phyloP scores from a whole-genome alignment of 2,888 invertebrate species.

The Deroplatys truncata region DNA sequence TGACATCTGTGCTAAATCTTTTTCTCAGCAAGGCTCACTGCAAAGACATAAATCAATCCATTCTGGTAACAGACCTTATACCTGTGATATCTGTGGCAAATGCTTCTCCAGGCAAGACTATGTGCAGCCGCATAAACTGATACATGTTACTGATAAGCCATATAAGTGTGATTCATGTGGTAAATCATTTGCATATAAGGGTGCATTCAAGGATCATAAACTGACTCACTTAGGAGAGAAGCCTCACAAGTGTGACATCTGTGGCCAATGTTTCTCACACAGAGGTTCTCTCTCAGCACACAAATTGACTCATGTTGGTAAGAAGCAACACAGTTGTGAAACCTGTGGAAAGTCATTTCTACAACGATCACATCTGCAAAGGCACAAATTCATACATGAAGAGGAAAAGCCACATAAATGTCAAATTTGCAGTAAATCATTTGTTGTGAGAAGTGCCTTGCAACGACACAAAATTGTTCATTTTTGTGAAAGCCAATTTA shows the following conservation, averaged over 20 bases:
- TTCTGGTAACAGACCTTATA: background rate
- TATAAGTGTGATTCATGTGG: conserved; percentile 56
- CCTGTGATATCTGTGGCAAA: background rate
- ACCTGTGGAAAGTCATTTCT: background rate
- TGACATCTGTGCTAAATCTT: background rate
- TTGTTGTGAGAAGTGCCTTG: no score
- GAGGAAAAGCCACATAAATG: no score
- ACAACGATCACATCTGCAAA: background rate
- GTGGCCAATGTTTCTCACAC: background rate
- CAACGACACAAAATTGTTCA: no score
- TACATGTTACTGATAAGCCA: conserved; percentile 39
- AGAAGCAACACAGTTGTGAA: background rate
- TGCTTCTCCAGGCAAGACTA: background rate
- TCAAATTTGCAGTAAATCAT: no score
- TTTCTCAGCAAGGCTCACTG: background rate
- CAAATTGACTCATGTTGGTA: background rate
- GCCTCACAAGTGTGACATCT: background rate
- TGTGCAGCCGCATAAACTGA: background rate
- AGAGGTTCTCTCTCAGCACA: background rate
- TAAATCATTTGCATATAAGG: conserved; percentile 59
- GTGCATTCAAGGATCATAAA: conserved; percentile 58
- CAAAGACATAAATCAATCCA: background rate
- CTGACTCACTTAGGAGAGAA: conserved; percentile 34
- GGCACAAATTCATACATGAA: background rate
- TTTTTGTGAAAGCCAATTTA: no score